phyloP scores from a whole-genome alignment of 1,140 invertebrate species.

The Trialeurodes vaporariorum region DNA sequence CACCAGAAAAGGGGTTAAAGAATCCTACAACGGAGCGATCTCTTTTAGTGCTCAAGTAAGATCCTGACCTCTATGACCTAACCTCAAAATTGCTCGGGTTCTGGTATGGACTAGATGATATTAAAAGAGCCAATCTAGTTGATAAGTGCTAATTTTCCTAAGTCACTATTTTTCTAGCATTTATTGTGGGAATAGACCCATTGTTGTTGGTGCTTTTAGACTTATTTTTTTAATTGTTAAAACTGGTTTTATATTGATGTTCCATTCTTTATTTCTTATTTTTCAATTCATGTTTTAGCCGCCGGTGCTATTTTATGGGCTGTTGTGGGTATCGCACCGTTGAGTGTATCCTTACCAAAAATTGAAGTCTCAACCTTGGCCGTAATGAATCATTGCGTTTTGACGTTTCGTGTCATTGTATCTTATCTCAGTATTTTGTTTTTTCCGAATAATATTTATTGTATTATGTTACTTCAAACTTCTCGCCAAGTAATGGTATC shows the following conservation, averaged over 20 bases:
- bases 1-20: no score
- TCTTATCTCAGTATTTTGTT: background rate
- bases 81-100: no score
- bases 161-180: background rate
- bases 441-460: background rate
- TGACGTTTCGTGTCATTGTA: background rate
- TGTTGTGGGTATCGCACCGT: background rate
- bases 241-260: background rate
- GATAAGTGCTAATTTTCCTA: background rate
- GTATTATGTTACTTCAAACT: background rate
- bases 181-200: background rate
- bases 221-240: background rate
- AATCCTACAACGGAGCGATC: no score
- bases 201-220: background rate
- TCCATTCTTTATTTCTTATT: background rate
- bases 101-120: no score
- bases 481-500: background rate
- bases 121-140: no score
- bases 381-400: background rate
- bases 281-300: no score
- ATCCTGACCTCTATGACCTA: no score
- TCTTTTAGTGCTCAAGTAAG: no score
- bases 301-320: background rate
- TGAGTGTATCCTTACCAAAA: background rate
- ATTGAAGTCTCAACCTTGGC: background rate